Base-by-base conservation (phyloP, 2,113 vertebrate species). In the Coptodon rendalli region DNA sequence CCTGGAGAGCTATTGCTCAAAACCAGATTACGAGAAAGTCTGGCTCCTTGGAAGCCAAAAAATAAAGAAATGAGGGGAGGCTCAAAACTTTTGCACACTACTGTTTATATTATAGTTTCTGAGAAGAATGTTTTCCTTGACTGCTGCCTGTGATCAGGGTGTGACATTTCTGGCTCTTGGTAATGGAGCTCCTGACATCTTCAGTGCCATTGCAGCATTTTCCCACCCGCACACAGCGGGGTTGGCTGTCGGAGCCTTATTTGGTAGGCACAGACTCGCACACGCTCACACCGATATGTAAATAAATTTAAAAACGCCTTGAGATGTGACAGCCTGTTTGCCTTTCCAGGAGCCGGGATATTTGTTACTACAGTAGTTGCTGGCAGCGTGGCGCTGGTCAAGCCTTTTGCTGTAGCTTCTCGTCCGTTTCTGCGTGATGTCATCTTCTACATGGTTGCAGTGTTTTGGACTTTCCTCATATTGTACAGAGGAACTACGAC, bases 121-220 rank as follows among this genome's bases (percentile, higher is more conserved):
- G 19, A 82, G 43, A 76, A 31, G 29, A 56, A 13, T 29, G 19
- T 71, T 89, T 92, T 95, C 97, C 96, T 97, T 99, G 91, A 97
- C 96, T 0, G 3, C 1, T 9, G 7, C 16, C 48, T 71, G 87
- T 95, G 40, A 66, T 86, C 95, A 99, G 98, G 99, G 99, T 14
- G 99, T 99, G 93, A 99, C 99, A 5, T 98, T 99, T 92, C 93
- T 99, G 93, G 99, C 99, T 2, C 97, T 99, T 52, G 99, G 99
- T 43, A 99, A 99, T 0, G 99, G 99, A 2, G 99, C 99, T 1
- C 99, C 99, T 0, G 99, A 99, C 76, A 96, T 99, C 91, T 99
- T 99, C 96, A 99, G 99, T 1, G 98, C 98, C 0, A 91, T 99
- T 56, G 98, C 97, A 82, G 99, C 99, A 0, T 99, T 99, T 94